Percentiles rank a stretch among this genome's conserved stretches.
Evolutionary conservation across 2,113 vertebrate genomes (phyloP).

Genomic region (Alethe castanea): DNA sequence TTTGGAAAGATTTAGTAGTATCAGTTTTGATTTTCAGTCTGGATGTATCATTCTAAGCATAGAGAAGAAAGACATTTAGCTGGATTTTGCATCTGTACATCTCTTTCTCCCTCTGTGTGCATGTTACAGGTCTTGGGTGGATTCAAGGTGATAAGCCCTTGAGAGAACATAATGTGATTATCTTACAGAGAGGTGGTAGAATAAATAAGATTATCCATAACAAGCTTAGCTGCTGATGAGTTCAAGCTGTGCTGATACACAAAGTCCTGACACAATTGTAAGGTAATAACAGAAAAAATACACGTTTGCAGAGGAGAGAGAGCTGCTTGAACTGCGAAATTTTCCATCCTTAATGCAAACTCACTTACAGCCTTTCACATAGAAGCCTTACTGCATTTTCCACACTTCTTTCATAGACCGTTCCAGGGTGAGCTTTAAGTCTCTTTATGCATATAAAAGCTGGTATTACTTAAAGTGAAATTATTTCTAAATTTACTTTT

Average conservation of each 20-base stretch:
- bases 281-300: conserved; percentile 27
- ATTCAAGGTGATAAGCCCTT: conserved; percentile 68
- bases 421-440: rapidly evolving
- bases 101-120: neutral
- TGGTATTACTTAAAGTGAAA: neutral
- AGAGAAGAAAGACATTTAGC: neutral
- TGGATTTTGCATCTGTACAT: neutral
- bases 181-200: conserved; percentile 26
- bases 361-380: neutral
- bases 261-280: conserved; percentile 37
- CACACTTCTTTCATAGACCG: neutral
- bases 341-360: neutral
- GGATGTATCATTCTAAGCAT: neutral
- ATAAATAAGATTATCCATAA: conserved; percentile 68
- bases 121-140: neutral
- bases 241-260: conserved; percentile 53
- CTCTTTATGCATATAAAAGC: neutral
- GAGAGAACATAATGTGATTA: conserved; percentile 60
- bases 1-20: neutral
- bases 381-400: neutral
- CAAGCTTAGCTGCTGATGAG: conserved; percentile 56
- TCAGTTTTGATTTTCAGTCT: neutral
- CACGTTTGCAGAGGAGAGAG: neutral
- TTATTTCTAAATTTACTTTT: neutral
- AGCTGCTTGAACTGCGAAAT: neutral